Percentiles rank a stretch among this genome's conserved stretches.
Conservation (phyloP, 2,888 invertebrate species). For the Timema podura region DNA sequence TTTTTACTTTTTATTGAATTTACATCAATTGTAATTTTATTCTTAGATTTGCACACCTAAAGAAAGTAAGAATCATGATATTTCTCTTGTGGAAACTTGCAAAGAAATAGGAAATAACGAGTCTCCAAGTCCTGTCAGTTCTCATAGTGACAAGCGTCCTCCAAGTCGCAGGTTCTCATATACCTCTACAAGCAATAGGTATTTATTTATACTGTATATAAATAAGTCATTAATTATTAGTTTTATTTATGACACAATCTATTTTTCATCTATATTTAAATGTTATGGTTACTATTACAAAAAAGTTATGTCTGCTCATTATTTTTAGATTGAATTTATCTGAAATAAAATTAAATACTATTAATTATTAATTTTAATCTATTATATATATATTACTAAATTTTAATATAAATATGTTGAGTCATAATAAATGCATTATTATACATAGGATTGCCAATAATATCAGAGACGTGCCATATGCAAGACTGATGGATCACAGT, state of each 20-base stretch:
- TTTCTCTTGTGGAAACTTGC: background rate
- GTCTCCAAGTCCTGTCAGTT: constrained; percentile 46
- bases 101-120: constrained; percentile 30
- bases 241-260: background rate
- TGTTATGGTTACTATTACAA: background rate
- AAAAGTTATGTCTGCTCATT: background rate
- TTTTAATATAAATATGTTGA: background rate
- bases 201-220: constrained; percentile 30
- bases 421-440: background rate
- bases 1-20: too few relatives aligned
- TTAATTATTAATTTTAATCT: background rate
- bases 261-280: background rate
- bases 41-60: background rate
- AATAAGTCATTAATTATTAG: background rate
- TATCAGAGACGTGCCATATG: constrained; percentile 71
- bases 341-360: background rate
- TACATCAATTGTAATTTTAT: background rate
- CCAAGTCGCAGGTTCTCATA: constrained; percentile 60
- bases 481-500: constrained; percentile 69
- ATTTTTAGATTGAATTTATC: background rate
- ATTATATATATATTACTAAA: background rate
- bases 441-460: constrained; percentile 35
- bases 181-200: constrained; percentile 51
- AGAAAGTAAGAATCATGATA: too few relatives aligned
- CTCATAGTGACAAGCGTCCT: constrained; percentile 45